A percentile compares a stretch with the other conserved stretches of the same genome.
phyloP scores from a whole-genome alignment of 1,140 invertebrate genomes.

The Aphelenchoides avenae region DNA sequence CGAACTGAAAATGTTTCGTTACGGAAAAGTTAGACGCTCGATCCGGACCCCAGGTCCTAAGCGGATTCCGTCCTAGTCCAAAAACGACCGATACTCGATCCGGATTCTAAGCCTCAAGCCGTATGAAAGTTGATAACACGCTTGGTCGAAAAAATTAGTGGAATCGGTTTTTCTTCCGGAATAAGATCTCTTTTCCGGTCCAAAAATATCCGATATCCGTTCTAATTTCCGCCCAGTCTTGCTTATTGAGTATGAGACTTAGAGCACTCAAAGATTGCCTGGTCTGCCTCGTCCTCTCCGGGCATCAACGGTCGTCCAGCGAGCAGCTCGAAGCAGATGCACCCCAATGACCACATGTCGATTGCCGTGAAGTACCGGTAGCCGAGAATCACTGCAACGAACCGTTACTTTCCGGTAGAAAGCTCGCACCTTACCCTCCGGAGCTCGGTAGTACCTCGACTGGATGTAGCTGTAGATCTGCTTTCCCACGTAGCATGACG shows the following conservation, averaged over 20 bases:
- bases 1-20: neutral
- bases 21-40: neutral
- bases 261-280: slow-evolving; percentile 69
- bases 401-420: no score
- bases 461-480: slow-evolving; percentile 34
- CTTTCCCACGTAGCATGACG: neutral
- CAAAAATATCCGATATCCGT: no score
- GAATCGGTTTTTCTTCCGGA: no score
- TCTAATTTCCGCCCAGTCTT: no score
- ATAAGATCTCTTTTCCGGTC: no score
- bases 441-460: slow-evolving; percentile 42
- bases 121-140: no score
- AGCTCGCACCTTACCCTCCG: slow-evolving; percentile 26
- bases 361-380: slow-evolving; percentile 97
- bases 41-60: neutral
- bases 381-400: slow-evolving; percentile 78
- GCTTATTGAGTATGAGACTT: neutral
- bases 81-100: no score
- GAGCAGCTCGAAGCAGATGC: slow-evolving; percentile 89
- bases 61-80: no score
- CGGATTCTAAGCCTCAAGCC: no score
- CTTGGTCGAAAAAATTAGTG: no score
- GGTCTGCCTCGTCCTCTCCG: slow-evolving; percentile 94
- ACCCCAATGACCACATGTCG: slow-evolving; percentile 99
- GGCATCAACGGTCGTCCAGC: slow-evolving; percentile 91